phyloP scores from a whole-genome alignment of 2,888 invertebrate species.

The Ennomos erosarius region DNA sequence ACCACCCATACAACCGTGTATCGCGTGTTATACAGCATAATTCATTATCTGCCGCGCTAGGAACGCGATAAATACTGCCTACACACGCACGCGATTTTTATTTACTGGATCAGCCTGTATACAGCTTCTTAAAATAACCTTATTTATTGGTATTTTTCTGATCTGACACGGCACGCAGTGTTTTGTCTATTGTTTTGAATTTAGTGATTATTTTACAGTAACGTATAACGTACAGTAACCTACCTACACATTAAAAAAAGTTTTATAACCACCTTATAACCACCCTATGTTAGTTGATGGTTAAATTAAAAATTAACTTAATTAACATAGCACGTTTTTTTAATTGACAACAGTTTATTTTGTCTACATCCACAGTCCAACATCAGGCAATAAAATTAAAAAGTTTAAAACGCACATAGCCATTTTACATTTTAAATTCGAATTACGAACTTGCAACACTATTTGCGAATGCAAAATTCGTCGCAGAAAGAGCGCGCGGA shows the following conservation, averaged over 20 bases:
- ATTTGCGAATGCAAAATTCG: slow-evolving; percentile 1
- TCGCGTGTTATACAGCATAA: slow-evolving; percentile 59
- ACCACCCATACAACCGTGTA: slow-evolving; percentile 44
- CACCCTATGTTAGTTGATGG: too few relatives aligned
- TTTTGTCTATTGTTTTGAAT: not conserved
- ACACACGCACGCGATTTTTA: slow-evolving; percentile 56
- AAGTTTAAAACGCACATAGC: slow-evolving; percentile 15
- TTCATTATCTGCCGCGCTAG: slow-evolving; percentile 51
- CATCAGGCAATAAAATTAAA: slow-evolving; percentile 6
- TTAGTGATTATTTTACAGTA: too few relatives aligned
- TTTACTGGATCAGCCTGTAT: slow-evolving; percentile 53
- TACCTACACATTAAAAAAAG: too few relatives aligned
- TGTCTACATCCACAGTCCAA: not conserved
- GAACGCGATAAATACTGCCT: slow-evolving; percentile 59
- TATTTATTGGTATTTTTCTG: slow-evolving; percentile 42
- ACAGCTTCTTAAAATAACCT: slow-evolving; percentile 50
- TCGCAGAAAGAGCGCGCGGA: slow-evolving; percentile 9
- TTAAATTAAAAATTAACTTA: too few relatives aligned
- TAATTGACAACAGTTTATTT: too few relatives aligned
- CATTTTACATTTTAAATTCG: slow-evolving; percentile 4
- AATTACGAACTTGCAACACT: slow-evolving; percentile 12
- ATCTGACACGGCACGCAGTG: slow-evolving; percentile 13
- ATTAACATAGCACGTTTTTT: too few relatives aligned
- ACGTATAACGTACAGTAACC: too few relatives aligned
- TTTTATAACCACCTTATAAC: too few relatives aligned